Base-by-base conservation (phyloP, 1,140 invertebrate species). In the Dendroctonus ponderosae region DNA sequence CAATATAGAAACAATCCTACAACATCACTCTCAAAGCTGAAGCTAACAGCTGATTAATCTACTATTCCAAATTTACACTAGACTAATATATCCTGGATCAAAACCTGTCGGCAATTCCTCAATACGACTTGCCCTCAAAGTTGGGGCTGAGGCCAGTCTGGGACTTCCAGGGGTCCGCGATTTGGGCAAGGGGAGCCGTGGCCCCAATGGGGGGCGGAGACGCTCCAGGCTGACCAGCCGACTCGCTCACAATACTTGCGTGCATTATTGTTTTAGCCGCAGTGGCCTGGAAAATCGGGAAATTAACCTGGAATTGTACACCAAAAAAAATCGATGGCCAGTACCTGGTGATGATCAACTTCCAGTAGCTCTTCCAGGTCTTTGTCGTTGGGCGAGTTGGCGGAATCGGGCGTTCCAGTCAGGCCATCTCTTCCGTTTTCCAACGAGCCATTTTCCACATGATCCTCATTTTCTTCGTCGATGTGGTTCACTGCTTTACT, bases 311-410 rank as follows among this genome's bases (percentile, higher is more conserved):
- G 26, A 38, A 40, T 51, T 12, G 49, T 12, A 5, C 49, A 51
- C 9, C 14, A 12, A 12, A 15, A 2, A 51, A 51, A 51, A 12
- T 4, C 14, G 5, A 37, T 6, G 12, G 26, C 43, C 4, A 46
- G 11, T 67, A 60, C 56, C 50, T 58, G 53, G 8, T 68, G 66
- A 44, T 68, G 66, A 38, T 77, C 74, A 9, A 77, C 75, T 50
- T 77, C 76, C 76, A 79, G 76, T 53, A 79, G 59, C 51, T 79
- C 77, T 50, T 79, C 77, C 26, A 79, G 61, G 66, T 79, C 77
- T 67, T 79, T 79, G 60, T 78, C 76, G 70, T 76, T 77, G 42
- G 75, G 69, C 8, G 76, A 78, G 51, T 77, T 73, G 15, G 72
- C 67, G 9, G 76, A 77, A 48, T 77, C 77, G 9, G 77, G 76